These are phyloP conservation scores for Elaeidobius kamerunicus DNA, from an alignment of 2,888 invertebrate species.

Conservation along the genomic window DNA sequence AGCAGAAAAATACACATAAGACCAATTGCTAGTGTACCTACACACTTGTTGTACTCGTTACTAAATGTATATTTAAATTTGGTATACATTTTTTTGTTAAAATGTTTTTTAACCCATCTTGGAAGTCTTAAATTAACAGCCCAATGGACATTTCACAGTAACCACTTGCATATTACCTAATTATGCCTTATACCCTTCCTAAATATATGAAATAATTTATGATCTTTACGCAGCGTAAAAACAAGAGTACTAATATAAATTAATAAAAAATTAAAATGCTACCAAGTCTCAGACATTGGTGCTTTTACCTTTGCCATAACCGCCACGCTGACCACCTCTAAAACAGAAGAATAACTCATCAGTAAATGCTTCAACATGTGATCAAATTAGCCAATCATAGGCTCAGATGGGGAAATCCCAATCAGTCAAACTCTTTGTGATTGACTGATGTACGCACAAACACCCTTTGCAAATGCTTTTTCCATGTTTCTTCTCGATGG, in stretches of 20 bases:
- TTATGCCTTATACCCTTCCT: too few relatives aligned
- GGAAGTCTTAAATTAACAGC: too few relatives aligned
- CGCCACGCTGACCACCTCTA: conserved; percentile 94
- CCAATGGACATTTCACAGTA: too few relatives aligned
- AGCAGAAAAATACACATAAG: too few relatives aligned
- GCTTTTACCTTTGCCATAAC: conserved; percentile 95
- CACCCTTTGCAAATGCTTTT: conserved; percentile 16
- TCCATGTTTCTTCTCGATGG: conserved; percentile 18
- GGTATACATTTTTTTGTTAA: too few relatives aligned
- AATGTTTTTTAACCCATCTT: too few relatives aligned
- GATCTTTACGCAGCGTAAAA: too few relatives aligned
- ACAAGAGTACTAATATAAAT: conserved; percentile 35
- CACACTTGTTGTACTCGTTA: too few relatives aligned
- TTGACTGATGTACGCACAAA: conserved; percentile 13
- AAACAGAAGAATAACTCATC: conserved; percentile 79
- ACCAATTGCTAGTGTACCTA: too few relatives aligned
- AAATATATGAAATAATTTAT: too few relatives aligned
- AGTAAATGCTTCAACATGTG: conserved; percentile 41
- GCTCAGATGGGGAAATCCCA: conserved; percentile 9
- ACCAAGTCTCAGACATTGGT: conserved; percentile 67
- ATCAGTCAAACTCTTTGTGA: conserved; percentile 5
- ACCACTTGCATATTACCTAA: too few relatives aligned
- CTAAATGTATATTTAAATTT: too few relatives aligned
- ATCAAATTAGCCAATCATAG: conserved; percentile 32
- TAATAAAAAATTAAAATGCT: conserved; percentile 60